These are phyloP conservation scores for Pterocles orientalis DNA, from an alignment of 2,113 vertebrate genomes.

Conservation along the genomic window DNA sequence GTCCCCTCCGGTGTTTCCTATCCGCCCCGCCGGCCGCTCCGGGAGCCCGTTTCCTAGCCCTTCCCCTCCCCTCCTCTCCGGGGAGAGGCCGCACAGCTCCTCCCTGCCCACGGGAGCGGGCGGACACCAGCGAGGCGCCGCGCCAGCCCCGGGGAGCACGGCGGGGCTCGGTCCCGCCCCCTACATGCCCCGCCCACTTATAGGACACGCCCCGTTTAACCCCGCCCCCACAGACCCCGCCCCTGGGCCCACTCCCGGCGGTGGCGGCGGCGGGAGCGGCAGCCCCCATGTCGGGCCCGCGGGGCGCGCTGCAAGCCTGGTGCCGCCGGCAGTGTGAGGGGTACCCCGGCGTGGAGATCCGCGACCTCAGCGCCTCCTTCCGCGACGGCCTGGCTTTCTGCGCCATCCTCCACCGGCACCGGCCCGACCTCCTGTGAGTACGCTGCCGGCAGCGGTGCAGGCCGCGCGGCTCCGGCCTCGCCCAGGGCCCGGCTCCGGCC, in stretches of 20 bases:
- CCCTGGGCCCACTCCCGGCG: neutral
- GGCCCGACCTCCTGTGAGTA: slow-evolving; percentile 95
- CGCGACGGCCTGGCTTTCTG: slow-evolving; percentile 95
- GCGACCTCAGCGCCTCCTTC: slow-evolving; percentile 92
- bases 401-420: slow-evolving; percentile 92
- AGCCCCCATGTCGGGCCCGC: slow-evolving; percentile 83
- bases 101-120: neutral
- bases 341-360: slow-evolving; percentile 88
- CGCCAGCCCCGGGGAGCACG: neutral
- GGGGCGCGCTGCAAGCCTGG: slow-evolving; percentile 90
- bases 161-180: neutral
- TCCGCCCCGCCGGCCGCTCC: neutral
- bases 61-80: neutral
- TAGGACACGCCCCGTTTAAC: too few species aligned
- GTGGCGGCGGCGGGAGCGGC: neutral
- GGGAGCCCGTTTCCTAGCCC: too few species aligned
- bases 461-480: slow-evolving; percentile 21
- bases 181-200: too few species aligned
- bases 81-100: too few species aligned
- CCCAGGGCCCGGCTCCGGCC: neutral
- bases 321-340: slow-evolving; percentile 87
- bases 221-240: neutral
- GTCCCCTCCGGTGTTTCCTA: neutral
- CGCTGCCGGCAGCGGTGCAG: neutral
- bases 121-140: too few species aligned